Conservation (phyloP, 2,797 vertebrate species). For the Microcaecilia unicolor region DNA sequence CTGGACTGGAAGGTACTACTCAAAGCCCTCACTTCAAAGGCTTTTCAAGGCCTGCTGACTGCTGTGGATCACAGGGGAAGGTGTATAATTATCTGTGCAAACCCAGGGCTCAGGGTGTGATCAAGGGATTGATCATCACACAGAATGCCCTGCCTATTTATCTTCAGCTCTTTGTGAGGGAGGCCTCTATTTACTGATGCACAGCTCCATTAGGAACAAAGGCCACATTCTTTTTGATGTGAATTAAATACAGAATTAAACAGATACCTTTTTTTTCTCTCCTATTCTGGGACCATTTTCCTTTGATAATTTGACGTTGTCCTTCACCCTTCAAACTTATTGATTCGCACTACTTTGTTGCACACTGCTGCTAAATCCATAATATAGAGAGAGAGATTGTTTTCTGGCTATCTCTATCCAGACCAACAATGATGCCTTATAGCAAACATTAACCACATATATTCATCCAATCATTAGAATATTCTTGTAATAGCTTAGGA, state of each 20-base stretch:
- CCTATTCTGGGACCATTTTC: no score
- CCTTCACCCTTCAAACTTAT: no score
- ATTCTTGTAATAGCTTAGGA: no score
- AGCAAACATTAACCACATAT: no score
- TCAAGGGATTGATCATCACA: conserved; percentile 1
- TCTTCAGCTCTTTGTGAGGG: conserved; percentile 1
- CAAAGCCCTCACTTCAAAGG: conserved; percentile 10
- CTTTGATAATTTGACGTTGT: no score
- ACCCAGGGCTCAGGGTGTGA: not conserved
- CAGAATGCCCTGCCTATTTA: conserved; percentile 7
- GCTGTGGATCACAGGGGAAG: not conserved
- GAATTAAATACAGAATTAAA: not conserved
- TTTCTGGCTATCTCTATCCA: no score
- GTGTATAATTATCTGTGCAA: conserved; percentile 22
- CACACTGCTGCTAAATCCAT: no score
- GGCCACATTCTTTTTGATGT: conserved; percentile 4
- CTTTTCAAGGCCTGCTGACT: not conserved
- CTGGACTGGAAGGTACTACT: not conserved
- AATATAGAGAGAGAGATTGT: no score
- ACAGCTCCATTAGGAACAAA: conserved; percentile 12
- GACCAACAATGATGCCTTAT: no score
- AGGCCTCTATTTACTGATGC: conserved; percentile 22
- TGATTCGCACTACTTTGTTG: no score
- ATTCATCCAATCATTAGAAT: no score
- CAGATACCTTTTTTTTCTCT: not conserved